Base-by-base conservation (phyloP, 2,797 vertebrate genomes). In the Pithecia hirsuta region DNA sequence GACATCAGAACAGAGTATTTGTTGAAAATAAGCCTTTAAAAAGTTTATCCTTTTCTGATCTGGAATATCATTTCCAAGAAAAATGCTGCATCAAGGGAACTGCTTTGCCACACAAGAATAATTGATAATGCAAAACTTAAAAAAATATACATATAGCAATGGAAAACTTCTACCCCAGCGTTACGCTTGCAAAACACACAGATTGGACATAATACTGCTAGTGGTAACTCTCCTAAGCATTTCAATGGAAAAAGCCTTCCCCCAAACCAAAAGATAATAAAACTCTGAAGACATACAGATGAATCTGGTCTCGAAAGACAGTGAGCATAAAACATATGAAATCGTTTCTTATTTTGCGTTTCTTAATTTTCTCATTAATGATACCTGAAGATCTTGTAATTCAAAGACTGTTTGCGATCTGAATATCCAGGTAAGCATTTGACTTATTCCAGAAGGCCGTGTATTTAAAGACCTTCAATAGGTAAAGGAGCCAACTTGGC, bases 351-450 rank as follows among this genome's bases (percentile, higher is more conserved):
- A 74, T 82, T 90, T 86, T 86, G 36, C 92, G 26, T 88, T 94
- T 91, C 39, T 94, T 96, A 93, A 95, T 92, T 93, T 93, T 50
- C 55, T 76, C 20, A 20, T 26, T 15, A 24, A 26, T 81, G 20
- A 26, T 82, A 75, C 24, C n/a, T 50, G 33, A 95, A 78, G 64
- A 87, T 52, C 26, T n/a, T 70, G 14, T 64, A 80, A 85, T 85
- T 17, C 57, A 91, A 94, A 95, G 64, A 81, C 91, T n/a, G 13
- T 41, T 76, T 84, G 19, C 36, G 61, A 59, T 89, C 44, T 64
- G 78, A 78, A 94, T 61, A 9, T 57, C 46, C 28, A 82, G 30
- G 55, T n/a, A 75, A 72, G 30, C 39, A 30, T 80, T 72, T 80
- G 44, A 46, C 33, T 46, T 46, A 72, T 19, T 28, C 64, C 36